phyloP scores from a whole-genome alignment of 2,888 invertebrate genomes.

The Eupithecia inturbata region DNA sequence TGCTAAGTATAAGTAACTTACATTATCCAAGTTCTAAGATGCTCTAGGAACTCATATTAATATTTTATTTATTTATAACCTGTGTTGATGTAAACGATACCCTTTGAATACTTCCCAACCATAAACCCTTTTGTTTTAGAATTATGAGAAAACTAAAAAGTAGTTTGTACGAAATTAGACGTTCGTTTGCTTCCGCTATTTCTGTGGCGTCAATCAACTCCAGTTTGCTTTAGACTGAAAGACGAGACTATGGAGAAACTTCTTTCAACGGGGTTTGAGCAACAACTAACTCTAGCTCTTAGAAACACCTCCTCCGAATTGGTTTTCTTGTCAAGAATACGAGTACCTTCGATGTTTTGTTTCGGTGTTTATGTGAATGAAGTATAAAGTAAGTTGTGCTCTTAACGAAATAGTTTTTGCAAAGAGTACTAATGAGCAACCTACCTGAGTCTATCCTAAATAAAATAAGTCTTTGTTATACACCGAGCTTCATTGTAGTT shows the following conservation, averaged over 20 bases:
- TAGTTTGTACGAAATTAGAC: conserved; percentile 68
- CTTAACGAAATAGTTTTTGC: too few relatives aligned
- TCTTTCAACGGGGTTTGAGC: conserved; percentile 44
- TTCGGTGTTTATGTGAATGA: too few relatives aligned
- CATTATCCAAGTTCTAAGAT: not conserved
- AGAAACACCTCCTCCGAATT: not conserved
- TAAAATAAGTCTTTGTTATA: not conserved
- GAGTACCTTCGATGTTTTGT: not conserved
- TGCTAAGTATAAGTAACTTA: not conserved
- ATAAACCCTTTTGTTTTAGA: conserved; percentile 11
- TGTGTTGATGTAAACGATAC: conserved; percentile 19
- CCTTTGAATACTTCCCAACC: not conserved
- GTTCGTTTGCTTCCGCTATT: conserved; percentile 68
- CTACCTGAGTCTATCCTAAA: not conserved
- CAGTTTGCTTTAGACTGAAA: conserved; percentile 58
- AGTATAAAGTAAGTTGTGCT: too few relatives aligned
- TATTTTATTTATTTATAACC: conserved; percentile 12
- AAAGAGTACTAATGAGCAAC: too few relatives aligned
- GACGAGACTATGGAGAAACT: conserved; percentile 35
- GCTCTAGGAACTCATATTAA: too few relatives aligned
- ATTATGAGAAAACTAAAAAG: conserved; percentile 54
- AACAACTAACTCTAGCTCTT: conserved; percentile 10
- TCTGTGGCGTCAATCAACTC: conserved; percentile 69
- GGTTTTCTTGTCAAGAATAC: not conserved
- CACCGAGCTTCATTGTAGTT: not conserved